phyloP scores from a whole-genome alignment of 2,888 invertebrate genomes.

The Lamellibrachia columna region DNA sequence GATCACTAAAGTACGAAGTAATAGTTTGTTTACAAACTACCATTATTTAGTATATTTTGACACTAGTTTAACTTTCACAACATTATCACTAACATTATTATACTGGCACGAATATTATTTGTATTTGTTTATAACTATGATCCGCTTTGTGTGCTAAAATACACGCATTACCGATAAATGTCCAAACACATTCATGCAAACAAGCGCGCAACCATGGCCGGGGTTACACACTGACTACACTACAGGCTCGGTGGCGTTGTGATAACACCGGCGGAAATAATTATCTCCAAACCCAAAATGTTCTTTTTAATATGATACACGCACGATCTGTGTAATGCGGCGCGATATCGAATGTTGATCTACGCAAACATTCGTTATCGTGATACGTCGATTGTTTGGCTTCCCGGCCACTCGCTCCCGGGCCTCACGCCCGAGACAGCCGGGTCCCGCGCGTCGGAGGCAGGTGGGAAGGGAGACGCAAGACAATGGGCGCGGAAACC shows the following conservation, averaged over 20 bases:
- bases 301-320: not conserved
- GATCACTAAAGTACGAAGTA: too few species aligned
- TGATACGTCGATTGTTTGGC: not conserved
- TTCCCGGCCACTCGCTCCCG: not conserved
- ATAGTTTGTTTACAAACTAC: too few species aligned
- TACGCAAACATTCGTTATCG: not conserved
- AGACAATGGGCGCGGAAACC: not conserved
- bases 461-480: not conserved
- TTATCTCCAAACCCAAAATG: slow-evolving; percentile 5
- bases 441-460: not conserved
- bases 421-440: not conserved
- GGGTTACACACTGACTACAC: not conserved
- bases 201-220: not conserved
- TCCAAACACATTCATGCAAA: not conserved
- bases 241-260: not conserved
- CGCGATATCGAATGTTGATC: not conserved
- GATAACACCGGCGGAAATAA: not conserved
- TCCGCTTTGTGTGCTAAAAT: not conserved
- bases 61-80: too few species aligned
- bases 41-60: too few species aligned
- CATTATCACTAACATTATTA: too few species aligned
- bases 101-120: too few species aligned
- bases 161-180: not conserved
- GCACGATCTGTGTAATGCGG: not conserved
- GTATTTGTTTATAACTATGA: not conserved